These are phyloP conservation scores for Stenodema calcarata DNA, from an alignment of 2,888 invertebrate genomes.

Conservation along the genomic window DNA sequence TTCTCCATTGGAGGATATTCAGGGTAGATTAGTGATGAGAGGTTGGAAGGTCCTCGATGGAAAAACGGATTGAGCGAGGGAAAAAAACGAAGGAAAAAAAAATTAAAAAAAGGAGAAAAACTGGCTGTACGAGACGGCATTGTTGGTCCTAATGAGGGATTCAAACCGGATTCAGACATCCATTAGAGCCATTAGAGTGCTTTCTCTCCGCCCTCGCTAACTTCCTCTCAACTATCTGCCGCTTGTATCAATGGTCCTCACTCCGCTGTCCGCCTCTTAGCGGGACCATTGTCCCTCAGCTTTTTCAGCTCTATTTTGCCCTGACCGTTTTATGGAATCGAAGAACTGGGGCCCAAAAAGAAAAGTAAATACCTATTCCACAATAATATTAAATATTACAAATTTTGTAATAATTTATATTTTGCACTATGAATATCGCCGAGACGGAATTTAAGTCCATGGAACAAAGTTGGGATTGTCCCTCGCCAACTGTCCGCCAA, in stretches of 20 bases:
- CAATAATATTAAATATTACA: no score
- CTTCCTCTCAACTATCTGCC: constrained; percentile 7
- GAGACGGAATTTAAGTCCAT: no score
- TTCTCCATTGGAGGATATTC: neutral
- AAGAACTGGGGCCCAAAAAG: neutral
- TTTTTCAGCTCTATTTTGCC: neutral
- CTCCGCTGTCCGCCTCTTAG: neutral
- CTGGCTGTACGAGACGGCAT: neutral
- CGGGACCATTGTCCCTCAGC: constrained; percentile 15
- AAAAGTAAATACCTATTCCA: no score
- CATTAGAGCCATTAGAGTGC: constrained; percentile 30
- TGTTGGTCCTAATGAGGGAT: constrained; percentile 31
- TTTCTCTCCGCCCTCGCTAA: neutral
- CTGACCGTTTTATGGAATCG: neutral
- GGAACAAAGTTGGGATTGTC: no score
- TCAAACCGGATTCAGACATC: constrained; percentile 37
- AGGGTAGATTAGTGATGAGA: neutral
- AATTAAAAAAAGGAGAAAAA: neutral
- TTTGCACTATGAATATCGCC: no score
- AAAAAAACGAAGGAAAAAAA: neutral
- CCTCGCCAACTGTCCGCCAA: no score
- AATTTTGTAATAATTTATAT: no score
- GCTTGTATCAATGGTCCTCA: constrained; percentile 1
- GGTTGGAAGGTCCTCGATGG: neutral
- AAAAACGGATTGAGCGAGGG: neutral